A percentile compares a stretch with the other conserved stretches of the same genome.
Conservation (phyloP, 1,140 invertebrate species). For the Delia radicum region DNA sequence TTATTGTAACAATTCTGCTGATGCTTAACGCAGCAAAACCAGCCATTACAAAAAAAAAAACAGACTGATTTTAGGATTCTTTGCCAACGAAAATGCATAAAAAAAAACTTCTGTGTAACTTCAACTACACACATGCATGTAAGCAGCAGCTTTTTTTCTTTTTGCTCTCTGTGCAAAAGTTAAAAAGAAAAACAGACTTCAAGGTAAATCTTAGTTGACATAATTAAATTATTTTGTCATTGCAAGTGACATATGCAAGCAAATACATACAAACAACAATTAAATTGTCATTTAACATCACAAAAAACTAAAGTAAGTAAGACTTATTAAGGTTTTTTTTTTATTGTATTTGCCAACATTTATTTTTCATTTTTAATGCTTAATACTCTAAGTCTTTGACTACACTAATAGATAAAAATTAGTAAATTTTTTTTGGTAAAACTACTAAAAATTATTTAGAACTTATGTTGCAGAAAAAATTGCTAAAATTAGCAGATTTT, state of each 20-base stretch:
- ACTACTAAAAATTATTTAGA: too few relatives aligned
- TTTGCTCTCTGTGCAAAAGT: too few relatives aligned
- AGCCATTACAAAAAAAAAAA: background rate
- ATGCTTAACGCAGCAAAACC: slow-evolving; percentile 9
- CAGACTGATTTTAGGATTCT: background rate
- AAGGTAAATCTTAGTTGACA: slow-evolving; percentile 34
- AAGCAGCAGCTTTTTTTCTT: too few relatives aligned
- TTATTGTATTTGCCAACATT: background rate
- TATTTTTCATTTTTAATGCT: background rate
- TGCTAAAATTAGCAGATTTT: too few relatives aligned
- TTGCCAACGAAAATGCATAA: background rate
- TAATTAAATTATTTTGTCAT: slow-evolving; percentile 34
- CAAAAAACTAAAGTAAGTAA: background rate
- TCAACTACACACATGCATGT: background rate
- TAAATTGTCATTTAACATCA: slow-evolving; percentile 24
- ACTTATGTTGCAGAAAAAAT: too few relatives aligned
- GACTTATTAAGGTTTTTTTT: slow-evolving; percentile 8
- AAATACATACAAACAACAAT: slow-evolving; percentile 28
- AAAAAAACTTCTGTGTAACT: too few relatives aligned
- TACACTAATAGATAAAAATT: too few relatives aligned
- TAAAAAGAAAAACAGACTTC: slow-evolving; percentile 16
- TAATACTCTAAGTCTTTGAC: too few relatives aligned
- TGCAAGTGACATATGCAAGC: slow-evolving; percentile 28
- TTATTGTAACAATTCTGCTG: background rate
- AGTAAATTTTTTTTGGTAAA: too few relatives aligned